Evolutionary conservation across 2,888 invertebrate genomes (phyloP), one percentile per base, ranked within the genome.

Genomic region (Morpho helenor): DNA sequence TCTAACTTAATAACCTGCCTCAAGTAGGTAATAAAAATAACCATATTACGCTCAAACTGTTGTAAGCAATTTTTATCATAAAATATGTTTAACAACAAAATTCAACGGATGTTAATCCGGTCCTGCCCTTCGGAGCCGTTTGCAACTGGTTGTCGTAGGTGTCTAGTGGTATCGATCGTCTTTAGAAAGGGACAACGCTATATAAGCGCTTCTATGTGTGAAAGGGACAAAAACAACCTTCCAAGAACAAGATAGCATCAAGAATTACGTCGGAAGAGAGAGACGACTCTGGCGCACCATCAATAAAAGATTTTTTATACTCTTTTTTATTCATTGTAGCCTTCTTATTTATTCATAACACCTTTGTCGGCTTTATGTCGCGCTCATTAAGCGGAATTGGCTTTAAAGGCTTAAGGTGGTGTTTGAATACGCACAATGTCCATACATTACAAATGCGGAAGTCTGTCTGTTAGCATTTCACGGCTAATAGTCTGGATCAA

Each of bases 181-280:
- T 80, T 61, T 57, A 65, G 73, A 86, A 60, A 68, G 71, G 63
- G 85, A 84, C 65, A 56, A 56, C 59, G 43, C 3, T 57, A 77
- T 61, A 7, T 47, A 48, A 42, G 51, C 42, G 7, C 57, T 46
- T 49, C 42, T 40, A 48, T 3, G 65, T 23, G 23, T 53, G 70
- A 85, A 45, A 44, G 76, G 66, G 83, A 81, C 60, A 66, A 48
- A 61, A 3, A 64, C 31, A 58, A 69, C 82, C 84, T 89, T 89
- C 89, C 71, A 70, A 84, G 89, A 89, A 89, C 73, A 86, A 86
- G 89, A 89, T 89, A 86, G 82, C 80, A 89, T 88, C 88, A 76
- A 74, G 73, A 81, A 70, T 76, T 73, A 76, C 75, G 74, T 75
- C 72, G 76, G 75, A 83, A 80, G 75, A 82, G 73, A 75, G 82